Conservation (phyloP, 1,140 invertebrate genomes). For the Onthophagus taurus region DNA sequence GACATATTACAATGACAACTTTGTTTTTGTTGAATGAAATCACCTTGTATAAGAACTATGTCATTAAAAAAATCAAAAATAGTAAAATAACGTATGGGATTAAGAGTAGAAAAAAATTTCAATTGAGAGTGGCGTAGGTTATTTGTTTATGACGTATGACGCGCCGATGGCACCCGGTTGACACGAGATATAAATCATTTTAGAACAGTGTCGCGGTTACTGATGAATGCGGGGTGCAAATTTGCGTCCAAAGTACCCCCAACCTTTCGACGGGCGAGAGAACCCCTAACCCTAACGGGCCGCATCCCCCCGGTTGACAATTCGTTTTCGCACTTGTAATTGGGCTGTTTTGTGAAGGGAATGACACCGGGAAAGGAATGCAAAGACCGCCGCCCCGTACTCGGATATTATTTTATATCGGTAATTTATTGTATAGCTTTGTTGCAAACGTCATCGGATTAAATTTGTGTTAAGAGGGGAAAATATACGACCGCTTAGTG, state of each 20-base stretch:
- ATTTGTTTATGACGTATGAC: constrained; percentile 24
- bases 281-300: background rate
- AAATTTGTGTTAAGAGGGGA: constrained; percentile 19
- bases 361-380: constrained; percentile 27
- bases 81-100: too few relatives aligned
- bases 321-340: constrained; percentile 17
- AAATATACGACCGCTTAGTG: too few relatives aligned
- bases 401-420: constrained; percentile 36
- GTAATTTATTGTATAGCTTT: constrained; percentile 35
- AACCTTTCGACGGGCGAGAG: too few relatives aligned
- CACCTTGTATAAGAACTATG: background rate
- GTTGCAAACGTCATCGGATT: constrained; percentile 31
- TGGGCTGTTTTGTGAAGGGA: constrained; percentile 13
- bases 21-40: too few relatives aligned
- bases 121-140: constrained; percentile 22
- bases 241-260: background rate
- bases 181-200: constrained; percentile 24
- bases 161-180: constrained; percentile 18
- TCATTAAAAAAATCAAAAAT: constrained; percentile 10
- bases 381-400: constrained; percentile 29
- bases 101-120: too few relatives aligned
- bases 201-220: constrained; percentile 17
- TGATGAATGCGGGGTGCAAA: constrained; percentile 18
- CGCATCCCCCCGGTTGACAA: background rate
- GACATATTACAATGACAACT: too few relatives aligned